Evolutionary conservation across 2,797 vertebrate genomes (phyloP).

Genomic region (Rallus crepitans): DNA sequence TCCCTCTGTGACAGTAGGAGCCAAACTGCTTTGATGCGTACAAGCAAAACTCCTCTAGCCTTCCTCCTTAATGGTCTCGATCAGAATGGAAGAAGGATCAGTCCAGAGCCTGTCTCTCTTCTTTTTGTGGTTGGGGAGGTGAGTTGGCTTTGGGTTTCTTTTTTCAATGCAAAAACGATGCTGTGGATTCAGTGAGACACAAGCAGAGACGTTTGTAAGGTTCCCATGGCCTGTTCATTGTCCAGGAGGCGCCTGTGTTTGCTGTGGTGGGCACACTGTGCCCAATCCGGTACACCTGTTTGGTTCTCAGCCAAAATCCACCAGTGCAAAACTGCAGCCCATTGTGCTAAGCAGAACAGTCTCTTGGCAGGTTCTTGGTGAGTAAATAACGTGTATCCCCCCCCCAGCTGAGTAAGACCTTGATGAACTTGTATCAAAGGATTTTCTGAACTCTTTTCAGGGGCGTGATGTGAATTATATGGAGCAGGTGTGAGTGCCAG

Average conservation of each 20-base stretch:
- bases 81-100: neutral
- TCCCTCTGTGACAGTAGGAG: neutral
- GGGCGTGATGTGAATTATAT: slow-evolving; percentile 30
- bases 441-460: slow-evolving; percentile 11
- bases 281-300: neutral
- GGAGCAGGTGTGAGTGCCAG: slow-evolving; percentile 50
- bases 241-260: neutral
- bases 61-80: neutral
- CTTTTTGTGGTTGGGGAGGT: neutral
- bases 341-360: neutral
- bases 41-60: neutral
- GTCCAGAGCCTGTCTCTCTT: neutral
- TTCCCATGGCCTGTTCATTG: neutral
- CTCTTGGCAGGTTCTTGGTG: neutral
- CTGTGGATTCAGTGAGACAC: neutral
- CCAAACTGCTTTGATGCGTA: neutral
- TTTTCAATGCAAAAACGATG: neutral
- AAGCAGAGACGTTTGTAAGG: neutral
- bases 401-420: neutral
- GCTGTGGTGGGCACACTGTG: neutral
- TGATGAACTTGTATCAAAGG: slow-evolving; percentile 51
- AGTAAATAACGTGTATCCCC: neutral
- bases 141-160: neutral
- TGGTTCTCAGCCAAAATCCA: neutral
- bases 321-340: neutral